These are phyloP conservation scores for Leptatherina wallacei DNA, from an alignment of 2,797 vertebrate genomes.

Conservation along the genomic window DNA sequence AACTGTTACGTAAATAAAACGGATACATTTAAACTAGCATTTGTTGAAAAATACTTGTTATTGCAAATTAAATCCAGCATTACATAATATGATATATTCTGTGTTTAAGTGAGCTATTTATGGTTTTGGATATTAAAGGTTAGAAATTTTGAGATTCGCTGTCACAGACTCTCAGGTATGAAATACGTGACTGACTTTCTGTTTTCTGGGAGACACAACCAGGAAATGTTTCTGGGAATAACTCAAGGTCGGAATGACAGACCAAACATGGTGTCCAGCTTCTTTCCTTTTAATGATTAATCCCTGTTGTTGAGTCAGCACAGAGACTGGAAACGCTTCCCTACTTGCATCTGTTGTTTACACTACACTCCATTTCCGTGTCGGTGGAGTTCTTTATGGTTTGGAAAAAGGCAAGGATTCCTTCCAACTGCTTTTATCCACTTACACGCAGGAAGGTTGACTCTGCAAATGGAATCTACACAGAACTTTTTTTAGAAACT, in stretches of 20 bases:
- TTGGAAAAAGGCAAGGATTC: conserved; percentile 40
- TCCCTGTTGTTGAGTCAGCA: conserved; percentile 63
- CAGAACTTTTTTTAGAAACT: conserved; percentile 2
- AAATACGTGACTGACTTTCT: conserved; percentile 14
- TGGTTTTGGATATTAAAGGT: not conserved
- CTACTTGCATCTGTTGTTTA: conserved; percentile 58
- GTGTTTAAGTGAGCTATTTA: not conserved
- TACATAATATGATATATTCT: not conserved
- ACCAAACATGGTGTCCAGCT: conserved; percentile 58
- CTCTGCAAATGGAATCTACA: conserved; percentile 36
- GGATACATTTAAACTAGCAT: not conserved
- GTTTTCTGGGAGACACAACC: conserved; percentile 40
- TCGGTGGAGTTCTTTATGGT: conserved; percentile 24
- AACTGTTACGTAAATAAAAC: not conserved
- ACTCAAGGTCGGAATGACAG: conserved; percentile 59
- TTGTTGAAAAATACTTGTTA: not conserved
- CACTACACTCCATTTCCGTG: conserved; percentile 50
- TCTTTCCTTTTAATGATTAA: conserved; percentile 77
- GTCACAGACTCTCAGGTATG: not conserved
- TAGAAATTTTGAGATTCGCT: too few species aligned
- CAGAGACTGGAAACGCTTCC: conserved; percentile 48
- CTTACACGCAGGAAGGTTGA: conserved; percentile 22
- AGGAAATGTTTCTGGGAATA: conserved; percentile 67
- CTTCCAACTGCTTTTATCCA: conserved; percentile 16
- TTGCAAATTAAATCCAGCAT: not conserved